phyloP scores from a whole-genome alignment of 2,113 vertebrate species.

The Miniopterus natalensis region DNA sequence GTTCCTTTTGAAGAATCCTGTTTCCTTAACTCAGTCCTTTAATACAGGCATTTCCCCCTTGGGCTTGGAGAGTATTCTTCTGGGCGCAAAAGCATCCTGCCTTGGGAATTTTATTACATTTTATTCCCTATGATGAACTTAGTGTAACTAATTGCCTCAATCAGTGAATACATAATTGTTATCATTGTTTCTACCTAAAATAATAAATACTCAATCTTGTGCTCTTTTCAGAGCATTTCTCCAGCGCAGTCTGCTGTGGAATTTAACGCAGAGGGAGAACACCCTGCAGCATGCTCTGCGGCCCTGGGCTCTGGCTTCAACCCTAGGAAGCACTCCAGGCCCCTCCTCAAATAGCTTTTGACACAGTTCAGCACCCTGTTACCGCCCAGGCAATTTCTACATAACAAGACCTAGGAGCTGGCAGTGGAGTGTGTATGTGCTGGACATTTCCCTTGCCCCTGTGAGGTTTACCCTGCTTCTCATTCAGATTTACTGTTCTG shows the following conservation, averaged over 20 bases:
- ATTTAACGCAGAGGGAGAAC: background rate
- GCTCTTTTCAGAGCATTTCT: slow-evolving; percentile 30
- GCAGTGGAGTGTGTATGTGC: background rate
- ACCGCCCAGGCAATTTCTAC: slow-evolving; percentile 3
- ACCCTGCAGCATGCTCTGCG: background rate
- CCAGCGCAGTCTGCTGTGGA: background rate
- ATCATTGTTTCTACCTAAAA: background rate
- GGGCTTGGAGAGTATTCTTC: background rate
- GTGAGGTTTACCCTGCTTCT: background rate
- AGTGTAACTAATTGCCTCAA: background rate
- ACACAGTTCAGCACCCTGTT: background rate
- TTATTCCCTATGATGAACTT: slow-evolving; percentile 14
- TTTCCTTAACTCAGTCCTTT: background rate
- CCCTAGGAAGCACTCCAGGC: background rate
- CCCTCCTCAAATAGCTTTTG: background rate
- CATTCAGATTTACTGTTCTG: background rate
- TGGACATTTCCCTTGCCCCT: background rate
- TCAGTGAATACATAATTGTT: background rate
- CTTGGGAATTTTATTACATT: slow-evolving; percentile 9
- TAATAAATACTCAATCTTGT: background rate
- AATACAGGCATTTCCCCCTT: background rate
- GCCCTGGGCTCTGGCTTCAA: slow-evolving; percentile 1
- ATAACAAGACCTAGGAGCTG: background rate
- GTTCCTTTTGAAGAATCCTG: background rate
- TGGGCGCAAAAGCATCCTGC: background rate